These are phyloP conservation scores for Hypanus sabinus DNA, from an alignment of 2,113 vertebrate genomes.

Conservation along the genomic window DNA sequence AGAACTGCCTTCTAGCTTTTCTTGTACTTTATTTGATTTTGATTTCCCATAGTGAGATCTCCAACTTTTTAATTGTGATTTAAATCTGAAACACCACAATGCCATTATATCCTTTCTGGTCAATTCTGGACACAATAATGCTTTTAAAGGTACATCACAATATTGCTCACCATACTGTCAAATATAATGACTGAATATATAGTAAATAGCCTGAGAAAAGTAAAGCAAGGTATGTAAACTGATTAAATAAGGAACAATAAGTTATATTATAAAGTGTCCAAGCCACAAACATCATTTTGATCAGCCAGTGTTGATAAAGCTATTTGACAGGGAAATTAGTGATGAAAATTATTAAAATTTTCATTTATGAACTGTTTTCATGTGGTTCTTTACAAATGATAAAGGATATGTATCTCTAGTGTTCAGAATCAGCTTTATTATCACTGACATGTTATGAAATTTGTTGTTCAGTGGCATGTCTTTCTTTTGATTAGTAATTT, in stretches of 20 bases:
- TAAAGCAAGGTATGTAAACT: background rate
- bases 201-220: background rate
- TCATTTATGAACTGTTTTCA: background rate
- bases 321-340: background rate
- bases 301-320: background rate
- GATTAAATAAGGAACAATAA: background rate
- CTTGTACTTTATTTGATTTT: background rate
- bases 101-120: background rate
- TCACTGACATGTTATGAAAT: no score
- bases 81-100: constrained; percentile 5
- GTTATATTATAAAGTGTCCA: background rate
- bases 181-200: background rate
- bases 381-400: background rate
- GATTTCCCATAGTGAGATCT: background rate
- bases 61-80: constrained; percentile 14
- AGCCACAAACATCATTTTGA: background rate
- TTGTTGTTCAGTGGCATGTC: no score
- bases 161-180: constrained; percentile 15
- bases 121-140: background rate
- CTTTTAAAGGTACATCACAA: background rate
- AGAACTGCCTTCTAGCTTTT: background rate
- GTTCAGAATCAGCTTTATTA: background rate
- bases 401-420: background rate
- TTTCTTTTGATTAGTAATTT: no score
- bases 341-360: background rate